Conservation (phyloP, 2,113 vertebrate species). For the Zootoca vivipara region DNA sequence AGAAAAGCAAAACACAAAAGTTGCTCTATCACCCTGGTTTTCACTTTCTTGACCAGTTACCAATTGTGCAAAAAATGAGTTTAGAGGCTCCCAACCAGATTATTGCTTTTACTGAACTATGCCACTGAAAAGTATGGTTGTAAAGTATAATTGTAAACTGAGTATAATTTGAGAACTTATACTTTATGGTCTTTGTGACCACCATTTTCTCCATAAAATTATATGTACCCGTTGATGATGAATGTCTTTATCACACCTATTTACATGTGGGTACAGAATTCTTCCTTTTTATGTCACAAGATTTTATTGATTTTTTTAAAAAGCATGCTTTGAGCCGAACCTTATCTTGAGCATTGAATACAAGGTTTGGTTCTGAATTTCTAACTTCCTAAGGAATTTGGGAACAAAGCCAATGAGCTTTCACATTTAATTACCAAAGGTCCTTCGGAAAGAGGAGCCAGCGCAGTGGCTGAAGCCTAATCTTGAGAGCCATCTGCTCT, state of each 20-base stretch:
- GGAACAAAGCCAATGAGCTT: background rate
- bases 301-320: background rate
- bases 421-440: background rate
- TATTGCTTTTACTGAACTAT: no score
- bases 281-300: background rate
- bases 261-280: background rate
- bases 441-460: background rate
- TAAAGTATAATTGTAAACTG: background rate
- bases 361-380: background rate
- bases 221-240: background rate
- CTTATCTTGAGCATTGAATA: background rate
- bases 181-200: background rate
- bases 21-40: no score
- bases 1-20: no score
- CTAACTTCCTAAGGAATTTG: fast-evolving
- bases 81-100: no score
- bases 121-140: background rate
- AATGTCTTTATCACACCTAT: background rate
- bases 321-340: background rate
- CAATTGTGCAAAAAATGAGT: no score
- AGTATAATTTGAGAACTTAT: background rate
- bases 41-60: no score
- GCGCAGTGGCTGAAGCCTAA: background rate
- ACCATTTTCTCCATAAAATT: background rate
- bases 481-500: background rate